Conservation (phyloP, 2,113 vertebrate genomes). For the Puma concolor region DNA sequence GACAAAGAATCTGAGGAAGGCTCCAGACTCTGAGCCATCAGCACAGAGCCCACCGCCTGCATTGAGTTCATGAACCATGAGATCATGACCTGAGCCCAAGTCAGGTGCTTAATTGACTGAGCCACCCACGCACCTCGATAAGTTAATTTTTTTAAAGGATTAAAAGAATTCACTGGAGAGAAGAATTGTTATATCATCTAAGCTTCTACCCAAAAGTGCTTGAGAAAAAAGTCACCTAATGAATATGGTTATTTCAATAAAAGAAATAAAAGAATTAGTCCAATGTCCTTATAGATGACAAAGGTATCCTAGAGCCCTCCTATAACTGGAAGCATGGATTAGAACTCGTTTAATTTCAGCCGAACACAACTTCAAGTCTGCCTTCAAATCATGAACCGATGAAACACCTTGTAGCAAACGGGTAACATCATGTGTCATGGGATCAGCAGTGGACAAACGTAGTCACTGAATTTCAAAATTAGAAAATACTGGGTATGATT, state of each 20-base stretch:
- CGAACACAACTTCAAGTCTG: background rate
- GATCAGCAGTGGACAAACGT: fast-evolving
- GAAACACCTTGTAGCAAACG: background rate
- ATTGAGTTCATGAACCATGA: no score
- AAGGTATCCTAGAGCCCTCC: background rate
- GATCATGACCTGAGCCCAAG: no score
- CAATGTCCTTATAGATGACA: background rate
- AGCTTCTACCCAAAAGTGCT: background rate
- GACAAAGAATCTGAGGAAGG: no score
- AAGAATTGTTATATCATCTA: background rate
- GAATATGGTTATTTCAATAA: background rate
- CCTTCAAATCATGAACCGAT: background rate
- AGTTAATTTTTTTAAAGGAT: background rate
- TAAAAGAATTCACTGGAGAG: background rate
- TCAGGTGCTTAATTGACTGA: no score
- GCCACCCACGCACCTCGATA: no score
- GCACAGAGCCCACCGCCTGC: no score
- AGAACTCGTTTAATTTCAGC: background rate
- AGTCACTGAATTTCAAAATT: background rate
- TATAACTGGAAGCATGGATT: background rate
- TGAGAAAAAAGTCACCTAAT: background rate
- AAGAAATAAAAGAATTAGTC: background rate
- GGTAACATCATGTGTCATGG: background rate
- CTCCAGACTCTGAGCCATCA: no score
- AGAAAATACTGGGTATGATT: background rate